Evolutionary conservation across 2,113 vertebrate genomes (phyloP).

Genomic region (Upupa epops): DNA sequence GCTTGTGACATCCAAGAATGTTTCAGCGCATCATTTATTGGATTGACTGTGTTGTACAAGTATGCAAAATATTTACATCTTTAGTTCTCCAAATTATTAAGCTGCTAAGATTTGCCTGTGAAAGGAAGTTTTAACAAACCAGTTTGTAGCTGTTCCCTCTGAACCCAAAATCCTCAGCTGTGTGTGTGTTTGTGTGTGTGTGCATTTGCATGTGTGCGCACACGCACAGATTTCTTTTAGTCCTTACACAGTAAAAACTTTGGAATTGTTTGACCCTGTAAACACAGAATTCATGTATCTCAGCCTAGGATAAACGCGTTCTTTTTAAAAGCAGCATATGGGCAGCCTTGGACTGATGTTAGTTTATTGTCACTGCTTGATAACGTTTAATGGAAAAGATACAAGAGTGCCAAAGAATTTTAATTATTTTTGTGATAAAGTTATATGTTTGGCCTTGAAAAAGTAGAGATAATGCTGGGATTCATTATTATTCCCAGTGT

Average conservation of each 20-base stretch:
- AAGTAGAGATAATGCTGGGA: constrained; percentile 99
- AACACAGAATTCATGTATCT: constrained; percentile 82
- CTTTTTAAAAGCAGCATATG: constrained; percentile 86
- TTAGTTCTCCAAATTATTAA: constrained; percentile 63
- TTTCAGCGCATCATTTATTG: constrained; percentile 67
- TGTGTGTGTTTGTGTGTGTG: background rate
- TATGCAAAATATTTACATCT: constrained; percentile 77
- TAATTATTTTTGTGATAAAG: constrained; percentile 99
- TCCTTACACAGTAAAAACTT: constrained; percentile 71
- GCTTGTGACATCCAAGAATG: constrained; percentile 51
- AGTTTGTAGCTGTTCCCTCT: constrained; percentile 67
- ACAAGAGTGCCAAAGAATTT: constrained; percentile 98
- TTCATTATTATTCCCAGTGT: constrained; percentile 99
- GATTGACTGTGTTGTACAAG: constrained; percentile 69
- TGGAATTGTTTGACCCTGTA: constrained; percentile 78
- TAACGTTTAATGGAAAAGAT: constrained; percentile 99
- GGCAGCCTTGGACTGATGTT: constrained; percentile 89
- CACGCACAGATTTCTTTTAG: constrained; percentile 74
- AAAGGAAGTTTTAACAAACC: constrained; percentile 65
- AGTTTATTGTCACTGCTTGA: constrained; percentile 95
- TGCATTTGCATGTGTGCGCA: constrained; percentile 32
- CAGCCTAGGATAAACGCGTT: constrained; percentile 79
- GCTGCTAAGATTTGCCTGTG: constrained; percentile 71
- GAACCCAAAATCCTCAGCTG: constrained; percentile 47
- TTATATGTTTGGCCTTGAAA: constrained; percentile 99